A percentile compares a stretch with the other conserved stretches of the same genome.
phyloP scores from a whole-genome alignment of 2,888 invertebrate species.

The Tillus elongatus region DNA sequence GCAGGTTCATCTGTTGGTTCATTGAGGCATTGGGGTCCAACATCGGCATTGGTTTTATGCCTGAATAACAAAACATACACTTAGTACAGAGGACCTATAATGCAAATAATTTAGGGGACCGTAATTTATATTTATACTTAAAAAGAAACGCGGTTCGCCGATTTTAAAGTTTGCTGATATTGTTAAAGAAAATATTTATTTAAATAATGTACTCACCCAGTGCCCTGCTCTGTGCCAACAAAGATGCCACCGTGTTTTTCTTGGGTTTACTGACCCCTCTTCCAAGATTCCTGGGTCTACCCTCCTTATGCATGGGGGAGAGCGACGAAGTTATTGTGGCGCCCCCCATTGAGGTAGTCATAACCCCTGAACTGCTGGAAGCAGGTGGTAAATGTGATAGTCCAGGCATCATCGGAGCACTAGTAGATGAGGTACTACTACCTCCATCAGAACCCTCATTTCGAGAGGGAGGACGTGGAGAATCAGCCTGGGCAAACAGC shows the following conservation, averaged over 20 bases:
- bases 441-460: slow-evolving; percentile 37
- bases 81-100: no score
- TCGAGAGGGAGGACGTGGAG: slow-evolving; percentile 49
- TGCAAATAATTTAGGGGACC: no score
- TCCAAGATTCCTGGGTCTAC: slow-evolving; percentile 73
- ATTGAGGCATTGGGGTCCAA: slow-evolving; percentile 48
- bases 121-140: no score
- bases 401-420: no score
- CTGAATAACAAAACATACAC: slow-evolving; percentile 20
- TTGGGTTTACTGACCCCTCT: slow-evolving; percentile 84
- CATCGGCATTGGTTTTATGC: slow-evolving; percentile 62
- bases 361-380: slow-evolving; percentile 23
- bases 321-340: slow-evolving; percentile 20
- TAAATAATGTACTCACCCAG: slow-evolving; percentile 45
- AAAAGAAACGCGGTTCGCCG: no score
- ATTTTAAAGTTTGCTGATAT: no score
- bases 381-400: slow-evolving; percentile 26
- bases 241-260: slow-evolving; percentile 84
- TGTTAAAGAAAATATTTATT: no score
- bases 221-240: slow-evolving; percentile 78
- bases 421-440: slow-evolving; percentile 32
- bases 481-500: slow-evolving; percentile 48
- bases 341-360: slow-evolving; percentile 16
- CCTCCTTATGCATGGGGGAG: slow-evolving; percentile 52
- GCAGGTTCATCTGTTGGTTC: slow-evolving; percentile 49